A percentile compares a stretch with the other conserved stretches of the same genome.
Evolutionary conservation across 2,888 invertebrate genomes (phyloP).

Genomic region (Parnassius mnemosyne): DNA sequence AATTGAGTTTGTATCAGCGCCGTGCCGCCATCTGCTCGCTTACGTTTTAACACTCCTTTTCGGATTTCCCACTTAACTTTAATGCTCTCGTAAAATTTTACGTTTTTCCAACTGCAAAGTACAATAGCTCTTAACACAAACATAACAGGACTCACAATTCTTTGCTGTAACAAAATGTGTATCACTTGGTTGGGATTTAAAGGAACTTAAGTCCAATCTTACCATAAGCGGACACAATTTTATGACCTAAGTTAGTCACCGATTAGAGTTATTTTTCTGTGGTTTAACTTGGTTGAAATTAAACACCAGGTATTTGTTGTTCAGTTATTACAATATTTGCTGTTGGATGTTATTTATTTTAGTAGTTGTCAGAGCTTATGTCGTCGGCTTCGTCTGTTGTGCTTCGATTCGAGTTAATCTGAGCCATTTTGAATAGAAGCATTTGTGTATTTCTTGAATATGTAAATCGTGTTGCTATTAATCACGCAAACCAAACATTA

Average conservation of each 20-base stretch:
- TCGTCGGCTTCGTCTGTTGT: constrained; percentile 48
- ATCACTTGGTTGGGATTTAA: constrained; percentile 60
- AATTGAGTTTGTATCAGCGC: constrained; percentile 77
- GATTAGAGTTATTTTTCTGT: constrained; percentile 52
- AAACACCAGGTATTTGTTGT: constrained; percentile 38
- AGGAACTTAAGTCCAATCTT: constrained; percentile 53
- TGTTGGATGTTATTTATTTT: constrained; percentile 72
- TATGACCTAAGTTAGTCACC: constrained; percentile 45
- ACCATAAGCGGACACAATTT: constrained; percentile 46
- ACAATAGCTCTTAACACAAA: constrained; percentile 46
- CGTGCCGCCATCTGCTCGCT: constrained; percentile 69
- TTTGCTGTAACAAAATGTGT: constrained; percentile 43
- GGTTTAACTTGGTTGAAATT: constrained; percentile 38
- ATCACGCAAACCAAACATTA: constrained; percentile 30
- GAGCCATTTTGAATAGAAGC: constrained; percentile 36
- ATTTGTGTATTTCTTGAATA: constrained; percentile 40
- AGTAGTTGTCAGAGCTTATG: constrained; percentile 57
- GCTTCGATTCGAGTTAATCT: constrained; percentile 57
- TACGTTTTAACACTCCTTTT: constrained; percentile 72
- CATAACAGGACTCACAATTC: constrained; percentile 45
- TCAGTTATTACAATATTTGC: constrained; percentile 76
- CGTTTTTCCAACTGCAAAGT: constrained; percentile 42
- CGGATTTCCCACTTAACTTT: constrained; percentile 79
- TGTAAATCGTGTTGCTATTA: constrained; percentile 49
- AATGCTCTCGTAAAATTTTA: constrained; percentile 74